Percentiles rank a stretch among this genome's conserved stretches.
phyloP scores from a whole-genome alignment of 2,113 vertebrate species.

The Phalacrocorax carbo region DNA sequence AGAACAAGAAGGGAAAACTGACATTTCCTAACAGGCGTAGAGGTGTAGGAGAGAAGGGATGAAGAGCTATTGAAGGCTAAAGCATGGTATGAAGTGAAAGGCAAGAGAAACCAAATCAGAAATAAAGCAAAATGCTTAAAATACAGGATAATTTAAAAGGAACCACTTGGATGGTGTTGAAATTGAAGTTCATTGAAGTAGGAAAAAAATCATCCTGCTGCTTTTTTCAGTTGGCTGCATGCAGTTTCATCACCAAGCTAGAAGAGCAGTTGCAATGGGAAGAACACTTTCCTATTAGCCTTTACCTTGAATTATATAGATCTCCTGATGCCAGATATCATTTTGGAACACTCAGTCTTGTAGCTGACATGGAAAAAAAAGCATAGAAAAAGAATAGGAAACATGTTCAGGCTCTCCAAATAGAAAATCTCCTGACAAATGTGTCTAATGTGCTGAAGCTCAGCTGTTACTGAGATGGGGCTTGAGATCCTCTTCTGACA shows the following conservation, averaged over 20 bases:
- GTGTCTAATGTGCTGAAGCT: background rate
- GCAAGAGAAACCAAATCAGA: background rate
- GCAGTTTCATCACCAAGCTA: background rate
- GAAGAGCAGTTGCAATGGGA: background rate
- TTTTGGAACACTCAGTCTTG: background rate
- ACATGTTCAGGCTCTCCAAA: background rate
- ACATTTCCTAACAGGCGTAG: background rate
- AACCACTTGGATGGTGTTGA: background rate
- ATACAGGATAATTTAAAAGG: background rate
- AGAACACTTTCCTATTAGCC: background rate
- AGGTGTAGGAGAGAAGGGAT: background rate
- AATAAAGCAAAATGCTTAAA: background rate
- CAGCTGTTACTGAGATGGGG: rapidly evolving
- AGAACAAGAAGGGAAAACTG: background rate
- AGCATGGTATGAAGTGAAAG: background rate
- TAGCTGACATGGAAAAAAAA: background rate
- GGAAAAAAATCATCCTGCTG: background rate
- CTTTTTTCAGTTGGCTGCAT: background rate
- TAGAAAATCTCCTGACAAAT: background rate
- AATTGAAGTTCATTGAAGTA: background rate
- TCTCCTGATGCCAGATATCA: background rate
- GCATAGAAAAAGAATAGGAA: background rate
- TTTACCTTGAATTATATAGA: background rate
- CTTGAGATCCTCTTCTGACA: background rate
- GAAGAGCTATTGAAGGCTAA: background rate